Conservation (phyloP, 2,113 vertebrate genomes). For the Antechinus stuartii region DNA sequence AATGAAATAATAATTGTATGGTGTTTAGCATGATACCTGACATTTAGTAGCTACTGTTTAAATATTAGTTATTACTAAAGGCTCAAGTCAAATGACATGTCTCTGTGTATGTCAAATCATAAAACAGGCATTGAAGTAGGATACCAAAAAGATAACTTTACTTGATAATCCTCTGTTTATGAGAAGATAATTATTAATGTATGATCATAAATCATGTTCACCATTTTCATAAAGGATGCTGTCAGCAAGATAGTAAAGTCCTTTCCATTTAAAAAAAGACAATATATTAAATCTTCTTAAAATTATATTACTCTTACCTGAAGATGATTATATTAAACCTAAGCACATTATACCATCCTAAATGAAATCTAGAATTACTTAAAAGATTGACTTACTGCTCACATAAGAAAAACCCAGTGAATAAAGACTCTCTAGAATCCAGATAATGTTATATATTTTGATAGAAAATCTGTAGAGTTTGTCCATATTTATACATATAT, state of each 20-base stretch:
- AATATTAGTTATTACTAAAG: neutral
- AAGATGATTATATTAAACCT: neutral
- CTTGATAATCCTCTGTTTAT: neutral
- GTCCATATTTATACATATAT: neutral
- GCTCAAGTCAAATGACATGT: neutral
- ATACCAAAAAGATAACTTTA: neutral
- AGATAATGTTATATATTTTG: neutral
- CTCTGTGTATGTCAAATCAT: neutral
- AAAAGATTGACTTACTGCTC: neutral
- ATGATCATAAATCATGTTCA: neutral
- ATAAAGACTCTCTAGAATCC: neutral
- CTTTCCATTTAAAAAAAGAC: neutral
- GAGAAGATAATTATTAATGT: neutral
- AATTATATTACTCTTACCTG: neutral
- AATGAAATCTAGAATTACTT: neutral
- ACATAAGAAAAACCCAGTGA: neutral
- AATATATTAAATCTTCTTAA: neutral
- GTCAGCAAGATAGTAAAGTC: neutral
- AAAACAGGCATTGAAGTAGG: neutral
- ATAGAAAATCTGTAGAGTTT: neutral
- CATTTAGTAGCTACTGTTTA: neutral
- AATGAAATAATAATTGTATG: neutral
- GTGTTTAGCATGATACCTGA: neutral
- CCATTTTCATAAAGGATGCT: neutral
- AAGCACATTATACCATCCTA: neutral